phyloP scores from a whole-genome alignment of 2,113 vertebrate genomes.

The Perca fluviatilis region DNA sequence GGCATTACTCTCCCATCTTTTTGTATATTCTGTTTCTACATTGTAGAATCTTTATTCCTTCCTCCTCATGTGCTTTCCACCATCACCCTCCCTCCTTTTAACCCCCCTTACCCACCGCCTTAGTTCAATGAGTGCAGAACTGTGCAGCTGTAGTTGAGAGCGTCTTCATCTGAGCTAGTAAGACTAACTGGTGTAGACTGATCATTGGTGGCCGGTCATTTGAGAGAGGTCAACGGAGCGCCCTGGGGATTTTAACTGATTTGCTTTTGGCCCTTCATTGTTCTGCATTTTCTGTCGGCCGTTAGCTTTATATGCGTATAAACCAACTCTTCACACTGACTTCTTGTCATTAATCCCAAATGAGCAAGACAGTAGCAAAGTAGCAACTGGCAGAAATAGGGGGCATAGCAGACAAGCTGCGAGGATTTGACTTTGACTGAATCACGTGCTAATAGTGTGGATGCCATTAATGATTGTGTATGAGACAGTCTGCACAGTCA shows the following conservation, averaged over 20 bases:
- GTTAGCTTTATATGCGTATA: constrained; percentile 32
- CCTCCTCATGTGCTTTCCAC: constrained; percentile 25
- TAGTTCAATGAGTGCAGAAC: constrained; percentile 69
- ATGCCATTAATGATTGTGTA: neutral
- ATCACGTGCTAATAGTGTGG: neutral
- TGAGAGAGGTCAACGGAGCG: constrained; percentile 44
- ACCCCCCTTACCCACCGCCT: constrained; percentile 36
- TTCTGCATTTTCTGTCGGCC: constrained; percentile 49
- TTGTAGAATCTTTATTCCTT: constrained; percentile 22
- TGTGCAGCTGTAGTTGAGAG: constrained; percentile 62
- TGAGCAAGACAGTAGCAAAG: constrained; percentile 50
- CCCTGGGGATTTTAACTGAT: constrained; percentile 39
- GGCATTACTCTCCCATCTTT: neutral
- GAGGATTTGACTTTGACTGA: constrained; percentile 19
- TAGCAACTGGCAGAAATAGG: constrained; percentile 31
- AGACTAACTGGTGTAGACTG: constrained; percentile 20
- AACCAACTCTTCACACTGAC: constrained; percentile 22
- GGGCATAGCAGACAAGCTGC: constrained; percentile 15
- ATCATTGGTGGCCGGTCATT: constrained; percentile 46
- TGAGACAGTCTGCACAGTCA: constrained; percentile 36
- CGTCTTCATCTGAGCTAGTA: constrained; percentile 44
- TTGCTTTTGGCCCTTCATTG: constrained; percentile 37
- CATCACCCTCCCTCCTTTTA: neutral
- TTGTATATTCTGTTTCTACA: neutral
- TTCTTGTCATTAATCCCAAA: constrained; percentile 54